Conservation (phyloP, 2,113 vertebrate species). For the Crotalus helleri region DNA sequence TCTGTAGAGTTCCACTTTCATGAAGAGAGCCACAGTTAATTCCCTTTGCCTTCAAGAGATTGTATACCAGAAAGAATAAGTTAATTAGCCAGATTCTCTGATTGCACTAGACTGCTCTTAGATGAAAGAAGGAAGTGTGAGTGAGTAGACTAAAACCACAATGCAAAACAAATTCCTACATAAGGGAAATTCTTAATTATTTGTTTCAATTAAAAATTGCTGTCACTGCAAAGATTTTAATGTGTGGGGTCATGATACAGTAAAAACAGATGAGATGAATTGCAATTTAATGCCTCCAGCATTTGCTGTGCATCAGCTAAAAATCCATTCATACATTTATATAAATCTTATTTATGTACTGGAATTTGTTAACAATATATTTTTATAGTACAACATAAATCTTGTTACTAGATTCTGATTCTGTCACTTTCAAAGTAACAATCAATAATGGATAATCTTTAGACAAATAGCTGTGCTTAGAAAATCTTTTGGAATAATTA, state of each 20-base stretch:
- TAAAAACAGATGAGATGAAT: slow-evolving; percentile 52
- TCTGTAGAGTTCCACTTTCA: neutral
- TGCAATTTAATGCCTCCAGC: slow-evolving; percentile 59
- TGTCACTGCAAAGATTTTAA: slow-evolving; percentile 55
- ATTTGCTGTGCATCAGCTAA: slow-evolving; percentile 61
- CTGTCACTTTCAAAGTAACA: slow-evolving; percentile 65
- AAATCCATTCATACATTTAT: slow-evolving; percentile 55
- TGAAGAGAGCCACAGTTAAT: neutral
- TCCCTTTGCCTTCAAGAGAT: neutral
- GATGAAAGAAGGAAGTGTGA: neutral
- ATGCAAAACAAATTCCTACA: neutral
- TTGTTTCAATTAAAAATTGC: slow-evolving; percentile 42
- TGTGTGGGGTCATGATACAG: slow-evolving; percentile 53
- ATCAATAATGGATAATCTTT: slow-evolving; percentile 61
- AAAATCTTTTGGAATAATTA: slow-evolving; percentile 65
- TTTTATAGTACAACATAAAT: slow-evolving; percentile 43
- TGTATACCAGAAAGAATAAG: neutral
- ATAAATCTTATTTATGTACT: slow-evolving; percentile 52
- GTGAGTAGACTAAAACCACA: neutral
- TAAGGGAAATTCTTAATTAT: slow-evolving; percentile 1
- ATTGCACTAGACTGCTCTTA: neutral
- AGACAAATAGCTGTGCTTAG: slow-evolving; percentile 58
- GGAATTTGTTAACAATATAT: slow-evolving; percentile 51
- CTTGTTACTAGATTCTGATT: slow-evolving; percentile 60
- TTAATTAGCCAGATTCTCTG: neutral